phyloP scores from a whole-genome alignment of 2,113 vertebrate genomes.

The Ceyx cyanopectus region DNA sequence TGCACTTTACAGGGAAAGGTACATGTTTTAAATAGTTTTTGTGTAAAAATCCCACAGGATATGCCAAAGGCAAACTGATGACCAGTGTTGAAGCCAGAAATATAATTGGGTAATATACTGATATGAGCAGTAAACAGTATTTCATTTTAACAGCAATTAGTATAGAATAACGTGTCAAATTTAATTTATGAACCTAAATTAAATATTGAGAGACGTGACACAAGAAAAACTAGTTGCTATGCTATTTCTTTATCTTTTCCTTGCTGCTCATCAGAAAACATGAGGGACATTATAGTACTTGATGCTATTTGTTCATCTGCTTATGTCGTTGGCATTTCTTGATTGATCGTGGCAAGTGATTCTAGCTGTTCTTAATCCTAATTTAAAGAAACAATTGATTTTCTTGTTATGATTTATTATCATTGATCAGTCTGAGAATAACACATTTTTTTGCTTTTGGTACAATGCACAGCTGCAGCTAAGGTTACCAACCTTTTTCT shows the following conservation, averaged over 20 bases:
- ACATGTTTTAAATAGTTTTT: not conserved
- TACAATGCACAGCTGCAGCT: not conserved
- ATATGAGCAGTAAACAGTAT: not conserved
- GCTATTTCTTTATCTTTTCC: not conserved
- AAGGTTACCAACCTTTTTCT: not conserved
- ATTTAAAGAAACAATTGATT: conserved; percentile 38
- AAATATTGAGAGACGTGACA: not conserved
- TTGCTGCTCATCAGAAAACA: not conserved
- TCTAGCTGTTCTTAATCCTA: not conserved
- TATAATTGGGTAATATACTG: conserved; percentile 27
- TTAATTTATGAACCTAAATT: conserved; percentile 55
- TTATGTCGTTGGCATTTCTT: conserved; percentile 1
- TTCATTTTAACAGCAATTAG: conserved; percentile 30
- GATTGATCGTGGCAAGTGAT: not conserved
- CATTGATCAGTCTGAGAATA: conserved; percentile 8
- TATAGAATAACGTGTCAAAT: conserved; percentile 30
- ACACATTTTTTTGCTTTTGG: conserved; percentile 6
- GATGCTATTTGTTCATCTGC: conserved; percentile 2
- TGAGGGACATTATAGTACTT: not conserved
- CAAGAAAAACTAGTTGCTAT: not conserved
- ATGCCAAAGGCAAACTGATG: conserved; percentile 33
- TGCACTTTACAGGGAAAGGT: not conserved
- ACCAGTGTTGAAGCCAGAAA: conserved; percentile 2
- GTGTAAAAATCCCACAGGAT: not conserved
- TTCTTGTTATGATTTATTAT: conserved; percentile 53